Conservation (phyloP, 2,113 vertebrate species). For the Lichenostomus cassidix region DNA sequence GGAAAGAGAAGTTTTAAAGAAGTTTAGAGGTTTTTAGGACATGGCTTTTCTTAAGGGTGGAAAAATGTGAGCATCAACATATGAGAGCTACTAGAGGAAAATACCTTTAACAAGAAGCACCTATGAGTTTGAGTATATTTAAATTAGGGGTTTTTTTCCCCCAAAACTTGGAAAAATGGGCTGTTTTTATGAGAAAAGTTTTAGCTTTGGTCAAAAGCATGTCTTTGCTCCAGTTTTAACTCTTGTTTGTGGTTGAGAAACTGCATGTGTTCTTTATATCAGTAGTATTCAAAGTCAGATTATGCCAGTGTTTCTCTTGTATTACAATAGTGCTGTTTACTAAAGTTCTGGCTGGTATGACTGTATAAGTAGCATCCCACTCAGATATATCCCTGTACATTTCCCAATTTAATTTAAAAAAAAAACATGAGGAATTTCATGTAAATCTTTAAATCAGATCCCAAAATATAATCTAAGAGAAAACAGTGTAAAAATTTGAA, state of each 20-base stretch:
- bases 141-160: fast-evolving
- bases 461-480: background rate
- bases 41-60: background rate
- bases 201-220: background rate
- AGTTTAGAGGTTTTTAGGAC: background rate
- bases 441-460: background rate
- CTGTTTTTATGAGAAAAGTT: background rate
- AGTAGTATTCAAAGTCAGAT: background rate
- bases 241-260: background rate
- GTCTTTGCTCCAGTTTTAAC: background rate
- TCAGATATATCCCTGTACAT: background rate
- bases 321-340: background rate
- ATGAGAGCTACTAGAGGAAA: background rate
- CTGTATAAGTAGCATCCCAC: background rate
- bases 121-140: background rate
- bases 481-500: background rate
- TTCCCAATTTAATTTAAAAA: background rate
- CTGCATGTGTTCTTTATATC: background rate
- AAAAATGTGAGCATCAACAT: background rate
- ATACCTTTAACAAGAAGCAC: background rate
- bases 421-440: fast-evolving
- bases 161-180: background rate
- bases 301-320: background rate
- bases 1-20: background rate
- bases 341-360: background rate